Conservation (phyloP, 2,888 invertebrate species). For the Morinoia aosen region DNA sequence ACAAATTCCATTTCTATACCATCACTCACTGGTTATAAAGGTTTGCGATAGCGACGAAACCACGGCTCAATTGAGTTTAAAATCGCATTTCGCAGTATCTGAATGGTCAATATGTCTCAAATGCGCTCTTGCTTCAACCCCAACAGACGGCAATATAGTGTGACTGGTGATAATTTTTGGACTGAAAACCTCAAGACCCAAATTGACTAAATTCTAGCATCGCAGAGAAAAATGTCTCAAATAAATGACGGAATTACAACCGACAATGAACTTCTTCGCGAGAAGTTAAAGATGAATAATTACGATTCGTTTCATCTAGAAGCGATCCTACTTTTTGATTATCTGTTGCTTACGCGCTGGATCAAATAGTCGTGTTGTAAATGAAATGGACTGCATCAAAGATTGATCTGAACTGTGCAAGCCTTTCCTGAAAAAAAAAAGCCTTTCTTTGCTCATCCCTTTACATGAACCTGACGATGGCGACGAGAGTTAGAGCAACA, state of each 20-base stretch:
- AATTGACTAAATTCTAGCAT: no score
- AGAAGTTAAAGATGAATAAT: not conserved
- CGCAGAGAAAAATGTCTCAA: not conserved
- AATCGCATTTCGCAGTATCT: not conserved
- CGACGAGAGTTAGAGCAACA: conserved; percentile 47
- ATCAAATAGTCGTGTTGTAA: not conserved
- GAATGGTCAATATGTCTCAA: not conserved
- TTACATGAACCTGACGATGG: conserved; percentile 26
- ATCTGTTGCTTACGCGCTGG: not conserved
- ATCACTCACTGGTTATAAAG: no score
- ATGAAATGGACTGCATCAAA: no score
- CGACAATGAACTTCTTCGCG: not conserved
- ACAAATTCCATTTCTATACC: no score
- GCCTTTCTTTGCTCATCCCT: not conserved
- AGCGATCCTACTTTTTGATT: not conserved
- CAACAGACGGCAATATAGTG: not conserved
- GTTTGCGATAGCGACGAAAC: not conserved
- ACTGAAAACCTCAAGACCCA: no score
- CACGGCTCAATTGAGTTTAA: not conserved
- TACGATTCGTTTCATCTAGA: not conserved
- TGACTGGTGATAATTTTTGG: not conserved
- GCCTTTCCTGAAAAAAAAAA: not conserved
- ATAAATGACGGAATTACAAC: not conserved
- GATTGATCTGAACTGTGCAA: no score
- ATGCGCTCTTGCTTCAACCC: no score